These are phyloP conservation scores for Zosterops lateralis DNA, from an alignment of 2,113 vertebrate genomes.

Conservation along the genomic window DNA sequence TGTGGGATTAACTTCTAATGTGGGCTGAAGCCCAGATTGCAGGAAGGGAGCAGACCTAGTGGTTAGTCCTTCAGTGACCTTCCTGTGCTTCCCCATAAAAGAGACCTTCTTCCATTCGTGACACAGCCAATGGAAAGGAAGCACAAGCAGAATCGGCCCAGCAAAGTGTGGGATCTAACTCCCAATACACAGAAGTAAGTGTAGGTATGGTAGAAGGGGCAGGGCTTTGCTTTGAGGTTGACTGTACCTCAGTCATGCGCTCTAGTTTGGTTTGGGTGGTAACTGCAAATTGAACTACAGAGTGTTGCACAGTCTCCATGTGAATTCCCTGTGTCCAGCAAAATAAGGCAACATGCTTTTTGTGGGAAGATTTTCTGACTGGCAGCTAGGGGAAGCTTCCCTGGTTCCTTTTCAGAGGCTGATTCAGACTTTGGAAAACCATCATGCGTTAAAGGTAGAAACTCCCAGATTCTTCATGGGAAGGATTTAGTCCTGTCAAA, in stretches of 20 bases:
- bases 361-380: neutral
- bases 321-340: neutral
- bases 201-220: neutral
- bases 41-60: slow-evolving; percentile 1
- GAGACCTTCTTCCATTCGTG: neutral
- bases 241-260: neutral
- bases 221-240: neutral
- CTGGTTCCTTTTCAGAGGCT: neutral
- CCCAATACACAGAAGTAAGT: neutral
- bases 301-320: neutral
- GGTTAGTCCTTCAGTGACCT: slow-evolving; percentile 60
- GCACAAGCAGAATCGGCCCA: neutral
- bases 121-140: neutral
- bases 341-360: neutral
- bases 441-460: neutral
- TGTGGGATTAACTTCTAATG: slow-evolving; percentile 3
- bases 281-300: neutral
- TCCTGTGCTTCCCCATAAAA: neutral
- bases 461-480: neutral
- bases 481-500: neutral
- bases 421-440: neutral
- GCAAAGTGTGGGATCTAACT: neutral
- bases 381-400: neutral
- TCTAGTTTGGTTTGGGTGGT: neutral
- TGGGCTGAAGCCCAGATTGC: slow-evolving; percentile 14